Base-by-base conservation (phyloP, 2,797 vertebrate species). In the Fistularia commersonii region DNA sequence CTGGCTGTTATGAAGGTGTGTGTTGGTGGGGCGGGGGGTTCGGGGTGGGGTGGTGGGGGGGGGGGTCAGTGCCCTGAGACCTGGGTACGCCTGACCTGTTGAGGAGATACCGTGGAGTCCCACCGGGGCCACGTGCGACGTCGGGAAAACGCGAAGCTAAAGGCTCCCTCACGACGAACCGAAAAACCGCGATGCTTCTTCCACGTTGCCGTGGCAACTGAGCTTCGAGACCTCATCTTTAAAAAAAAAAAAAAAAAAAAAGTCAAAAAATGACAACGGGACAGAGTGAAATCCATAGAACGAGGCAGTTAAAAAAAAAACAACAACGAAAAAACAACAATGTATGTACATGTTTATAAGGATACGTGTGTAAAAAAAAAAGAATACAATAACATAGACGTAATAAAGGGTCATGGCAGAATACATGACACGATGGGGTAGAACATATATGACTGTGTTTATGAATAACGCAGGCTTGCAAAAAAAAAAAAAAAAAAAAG, bases 311-410 rank as follows among this genome's bases (percentile, higher is more conserved):
- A 72, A 41, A 77, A 74, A 64, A 76, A 72, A 43, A 60, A 70
- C 86, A 84, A 80, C 86, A 86, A 72, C 39, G 76, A 74, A 64
- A 76, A 72, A 43, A 60, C 69, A 45, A 75, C 55, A 74, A 77
- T 55, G 72, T 90, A 88, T 91, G 85, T 92, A 91, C 88, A 91
- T 77, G 86, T 86, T 81, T 84, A 83, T 84, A 87, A 79, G 82
- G 71, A 83, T 88, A 90, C 85, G 84, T 81, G 76, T 84, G 81
- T 88, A 90, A 84, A 88, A 78, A 88, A 78, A 82, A 88, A 87
- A 87, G 76, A 89, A 88, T 86, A 90, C 68, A 86, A 83, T 76
- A 85, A 83, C 72, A 86, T 85, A 51, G 85, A 82, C 83, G 69
- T 73, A 84, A 77, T 82, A 81, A 77, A 82, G 85, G 74, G 54